These are phyloP conservation scores for Cirrhinus molitorella DNA, from an alignment of 2,797 vertebrate species.

Conservation along the genomic window DNA sequence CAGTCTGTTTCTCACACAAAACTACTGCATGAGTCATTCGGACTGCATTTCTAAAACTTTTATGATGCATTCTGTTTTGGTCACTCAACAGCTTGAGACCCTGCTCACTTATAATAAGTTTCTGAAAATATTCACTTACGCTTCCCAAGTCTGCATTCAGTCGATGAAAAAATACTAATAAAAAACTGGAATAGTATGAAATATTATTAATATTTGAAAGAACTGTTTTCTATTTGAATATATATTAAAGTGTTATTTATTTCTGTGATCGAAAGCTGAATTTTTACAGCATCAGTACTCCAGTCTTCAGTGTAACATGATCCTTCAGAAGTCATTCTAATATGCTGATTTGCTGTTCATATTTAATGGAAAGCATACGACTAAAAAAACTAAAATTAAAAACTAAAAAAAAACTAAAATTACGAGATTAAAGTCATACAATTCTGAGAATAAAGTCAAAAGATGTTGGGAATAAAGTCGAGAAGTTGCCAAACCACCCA, in stretches of 20 bases:
- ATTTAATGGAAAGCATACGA: too few species aligned
- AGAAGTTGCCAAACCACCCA: too few species aligned
- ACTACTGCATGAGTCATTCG: slow-evolving; percentile 2
- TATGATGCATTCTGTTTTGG: background rate
- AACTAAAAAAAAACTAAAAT: too few species aligned
- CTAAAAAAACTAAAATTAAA: too few species aligned
- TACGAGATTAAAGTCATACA: too few species aligned
- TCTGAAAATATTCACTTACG: background rate
- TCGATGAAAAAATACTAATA: background rate
- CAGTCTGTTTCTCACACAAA: background rate
- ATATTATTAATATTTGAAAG: too few species aligned
- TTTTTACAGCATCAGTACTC: background rate
- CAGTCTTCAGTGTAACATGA: too few species aligned
- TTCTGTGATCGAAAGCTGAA: background rate
- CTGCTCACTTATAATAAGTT: background rate
- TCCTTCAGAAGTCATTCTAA: background rate
- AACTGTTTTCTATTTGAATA: background rate
- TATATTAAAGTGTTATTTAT: background rate
- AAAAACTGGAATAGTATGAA: too few species aligned
- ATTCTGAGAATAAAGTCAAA: too few species aligned
- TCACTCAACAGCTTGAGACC: background rate
- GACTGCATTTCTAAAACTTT: slow-evolving; percentile 4
- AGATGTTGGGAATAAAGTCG: too few species aligned
- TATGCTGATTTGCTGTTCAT: background rate
- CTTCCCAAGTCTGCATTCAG: background rate